A percentile compares a stretch with the other conserved stretches of the same genome.
Conservation (phyloP, 1,140 invertebrate species). For the Galendromus occidentalis region DNA sequence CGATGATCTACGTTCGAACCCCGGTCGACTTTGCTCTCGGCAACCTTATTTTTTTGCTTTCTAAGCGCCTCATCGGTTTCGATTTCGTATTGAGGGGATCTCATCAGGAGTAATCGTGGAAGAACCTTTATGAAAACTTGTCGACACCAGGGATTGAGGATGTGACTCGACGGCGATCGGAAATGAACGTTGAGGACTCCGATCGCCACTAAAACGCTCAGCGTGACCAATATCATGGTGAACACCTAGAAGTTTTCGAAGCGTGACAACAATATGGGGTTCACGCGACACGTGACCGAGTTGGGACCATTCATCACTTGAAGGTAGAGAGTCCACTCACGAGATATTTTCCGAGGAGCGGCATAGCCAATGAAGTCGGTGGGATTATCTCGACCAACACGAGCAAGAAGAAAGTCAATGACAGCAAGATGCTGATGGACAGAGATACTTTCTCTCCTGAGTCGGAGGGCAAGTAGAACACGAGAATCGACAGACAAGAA, state of each 20-base stretch:
- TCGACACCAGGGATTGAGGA: slow-evolving; percentile 65
- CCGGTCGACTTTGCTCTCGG: too few species aligned
- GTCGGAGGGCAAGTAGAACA: slow-evolving; percentile 95
- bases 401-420: slow-evolving; percentile 96
- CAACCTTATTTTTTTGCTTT: too few species aligned
- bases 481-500: slow-evolving; percentile 87
- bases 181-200: slow-evolving; percentile 97
- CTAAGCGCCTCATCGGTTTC: background rate
- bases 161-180: slow-evolving; percentile 90
- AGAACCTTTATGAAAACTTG: slow-evolving; percentile 64
- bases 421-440: slow-evolving; percentile 93
- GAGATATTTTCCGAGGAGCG: slow-evolving; percentile 84
- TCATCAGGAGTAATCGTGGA: slow-evolving; percentile 60
- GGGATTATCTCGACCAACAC: slow-evolving; percentile 91
- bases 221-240: slow-evolving; percentile 95
- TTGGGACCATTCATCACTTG: too few species aligned
- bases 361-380: slow-evolving; percentile 85
- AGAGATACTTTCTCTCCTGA: slow-evolving; percentile 90
- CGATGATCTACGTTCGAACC: too few species aligned
- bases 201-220: slow-evolving; percentile 93
- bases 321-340: too few species aligned
- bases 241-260: slow-evolving; percentile 51
- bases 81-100: slow-evolving; percentile 15
- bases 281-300: too few species aligned
- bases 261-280: too few species aligned